Conservation (phyloP, 2,888 invertebrate genomes). For the Lathronympha strigana region DNA sequence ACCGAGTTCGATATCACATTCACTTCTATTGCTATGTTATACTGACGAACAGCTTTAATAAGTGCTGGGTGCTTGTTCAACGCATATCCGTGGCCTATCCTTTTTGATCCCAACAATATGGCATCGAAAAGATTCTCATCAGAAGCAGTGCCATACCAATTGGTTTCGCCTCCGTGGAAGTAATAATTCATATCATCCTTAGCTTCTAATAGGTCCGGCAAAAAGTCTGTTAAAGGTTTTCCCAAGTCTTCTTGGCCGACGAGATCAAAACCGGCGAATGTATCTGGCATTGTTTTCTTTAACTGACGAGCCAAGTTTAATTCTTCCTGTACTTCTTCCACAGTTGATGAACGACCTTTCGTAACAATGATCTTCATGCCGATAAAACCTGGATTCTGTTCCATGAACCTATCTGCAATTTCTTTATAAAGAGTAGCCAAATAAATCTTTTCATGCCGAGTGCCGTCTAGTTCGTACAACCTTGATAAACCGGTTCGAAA, state of each 20-base stretch:
- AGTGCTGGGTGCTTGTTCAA: constrained; percentile 89
- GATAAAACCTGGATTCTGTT: constrained; percentile 85
- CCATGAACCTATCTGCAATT: constrained; percentile 83
- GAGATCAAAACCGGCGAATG: constrained; percentile 91
- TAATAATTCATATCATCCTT: constrained; percentile 85
- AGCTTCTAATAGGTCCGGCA: constrained; percentile 79
- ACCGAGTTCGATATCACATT: constrained; percentile 93
- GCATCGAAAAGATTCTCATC: constrained; percentile 92
- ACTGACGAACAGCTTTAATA: constrained; percentile 80
- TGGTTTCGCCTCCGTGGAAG: constrained; percentile 93
- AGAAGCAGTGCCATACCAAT: constrained; percentile 86
- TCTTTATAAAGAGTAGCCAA: constrained; percentile 82
- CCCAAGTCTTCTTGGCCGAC: constrained; percentile 92
- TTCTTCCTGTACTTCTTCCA: constrained; percentile 68
- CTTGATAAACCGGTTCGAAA: constrained; percentile 84
- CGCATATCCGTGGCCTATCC: constrained; percentile 92
- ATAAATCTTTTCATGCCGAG: constrained; percentile 76
- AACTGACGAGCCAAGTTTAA: constrained; percentile 64
- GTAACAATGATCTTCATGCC: constrained; percentile 87
- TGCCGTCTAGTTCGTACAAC: constrained; percentile 87
- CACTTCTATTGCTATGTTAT: constrained; percentile 89
- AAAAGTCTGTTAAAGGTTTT: constrained; percentile 84
- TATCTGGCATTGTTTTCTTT: constrained; percentile 84
- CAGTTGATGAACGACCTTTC: constrained; percentile 52
- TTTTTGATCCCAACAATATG: constrained; percentile 87